Base-by-base conservation (phyloP, 1,140 invertebrate genomes). In the Drosophila carrolli region DNA sequence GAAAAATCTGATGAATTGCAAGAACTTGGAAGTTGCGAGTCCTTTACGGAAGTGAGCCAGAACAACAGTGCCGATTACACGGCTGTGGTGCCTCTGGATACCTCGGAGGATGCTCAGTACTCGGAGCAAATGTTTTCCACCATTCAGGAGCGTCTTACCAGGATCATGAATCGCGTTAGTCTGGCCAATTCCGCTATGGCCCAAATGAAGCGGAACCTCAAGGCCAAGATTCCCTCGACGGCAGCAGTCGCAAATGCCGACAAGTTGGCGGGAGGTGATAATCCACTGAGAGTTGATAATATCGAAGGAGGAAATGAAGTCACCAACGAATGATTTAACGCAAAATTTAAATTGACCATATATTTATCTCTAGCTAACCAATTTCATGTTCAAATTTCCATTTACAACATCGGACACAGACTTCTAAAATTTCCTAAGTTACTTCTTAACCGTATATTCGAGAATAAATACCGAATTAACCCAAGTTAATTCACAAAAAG, bases 251-350 rank as follows among this genome's bases (percentile, higher is more conserved):
- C 10, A 9, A 38, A 14, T 1, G 27, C 38, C 1, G 65, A 68
- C 23, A n/a, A 38, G n/a, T 10, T 68, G 11, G 65, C 65, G 9
- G 65, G 65, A 14, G 65, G 65, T 11, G 65, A 68, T 29, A 66
- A 63, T 4, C 44, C 44, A 9, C 5, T 32, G 10, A 40, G 27
- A 40, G n/a, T 16, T 1, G 16, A 62, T 23, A 40, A 35, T 1
- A 14, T 14, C 14, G 48, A 55, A 16, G n/a, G 1, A 9, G 13
- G 16, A 0, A 8, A 60, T 5, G 27, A 43, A n/a, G n/a, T 1
- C 23, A 0, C 9, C 6, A 23, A n/a, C 37, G 16, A 58, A 41
- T 58, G 23, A 56, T 16, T 32, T 5, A 2, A 56, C 6, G 8
- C n/a, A 8, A 23, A 1, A 41, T 5, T 41, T 43, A 10, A 16